Evolutionary conservation across 2,113 vertebrate genomes (phyloP), one percentile per base, ranked within the genome.

Genomic region (Nasalis larvatus): DNA sequence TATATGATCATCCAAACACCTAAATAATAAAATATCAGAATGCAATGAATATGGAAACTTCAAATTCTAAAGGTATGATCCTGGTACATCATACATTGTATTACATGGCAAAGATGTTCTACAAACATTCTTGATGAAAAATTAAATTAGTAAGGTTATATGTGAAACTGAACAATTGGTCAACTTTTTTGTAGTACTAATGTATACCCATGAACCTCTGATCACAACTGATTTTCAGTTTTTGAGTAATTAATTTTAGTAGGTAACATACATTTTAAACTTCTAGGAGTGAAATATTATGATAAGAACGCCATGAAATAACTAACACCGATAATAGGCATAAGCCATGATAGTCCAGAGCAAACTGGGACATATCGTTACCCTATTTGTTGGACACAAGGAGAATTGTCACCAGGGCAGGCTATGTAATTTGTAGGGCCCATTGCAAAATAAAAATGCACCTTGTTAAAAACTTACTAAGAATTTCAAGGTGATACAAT

Each of bases 81-180:
- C 12, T 85, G 35, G 45, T 85, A 4, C n/a, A n/a, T 54, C 23
- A 40, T 25, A 54, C 0, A 6, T 17, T 52, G 0, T 77, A 21
- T 66, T 35, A 23, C 32, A 21, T 5, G 93, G 49, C 77, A 94
- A 32, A 94, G 73, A 35, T 73, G 83, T 69, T 63, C 58, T 45
- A 49, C 4, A 82, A 78, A 37, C 13, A 95, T 95, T 94, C 95
- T 80, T 85, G 78, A 97, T 82, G 40, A 81, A 27, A 58, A 81
- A 27, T 58, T 86, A 66, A 47, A 81, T 16, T 68, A 17, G 21
- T 81, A 89, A 66, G 37, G 10, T 78, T 91, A 63, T 27, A 56
- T 8, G 18, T 68, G 71, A 93, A 69, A 86, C 56, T 45, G 7
- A 85, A 60, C 7, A 81, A 18, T 21, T 35, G 68, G 11, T 16